Evolutionary conservation across 2,888 invertebrate species (phyloP).

Genomic region (Melinaea marsaeus): DNA sequence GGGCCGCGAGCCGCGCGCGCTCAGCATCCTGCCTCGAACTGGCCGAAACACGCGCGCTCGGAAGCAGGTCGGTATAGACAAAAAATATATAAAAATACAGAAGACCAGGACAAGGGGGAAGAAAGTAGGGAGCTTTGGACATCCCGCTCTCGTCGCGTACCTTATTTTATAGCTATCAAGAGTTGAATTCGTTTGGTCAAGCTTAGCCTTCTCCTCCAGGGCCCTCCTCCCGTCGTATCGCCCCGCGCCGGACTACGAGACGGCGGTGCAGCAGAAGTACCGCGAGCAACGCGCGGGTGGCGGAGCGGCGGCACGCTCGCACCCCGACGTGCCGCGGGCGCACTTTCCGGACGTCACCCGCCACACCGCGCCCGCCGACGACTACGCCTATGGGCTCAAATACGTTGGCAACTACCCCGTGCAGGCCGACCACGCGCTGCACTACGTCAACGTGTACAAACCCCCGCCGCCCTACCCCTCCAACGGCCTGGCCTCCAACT

Average conservation of each 20-base stretch:
- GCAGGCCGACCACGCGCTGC: slow-evolving; percentile 68
- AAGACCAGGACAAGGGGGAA: not conserved
- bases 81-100: not conserved
- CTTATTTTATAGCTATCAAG: too few species aligned
- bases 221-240: slow-evolving; percentile 90
- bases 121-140: too few species aligned
- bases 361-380: slow-evolving; percentile 65
- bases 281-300: slow-evolving; percentile 66
- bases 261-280: slow-evolving; percentile 92
- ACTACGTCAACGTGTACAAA: slow-evolving; percentile 84
- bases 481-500: slow-evolving; percentile 86
- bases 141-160: too few species aligned
- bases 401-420: slow-evolving; percentile 63
- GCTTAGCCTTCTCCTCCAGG: slow-evolving; percentile 57
- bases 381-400: slow-evolving; percentile 58
- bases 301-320: slow-evolving; percentile 78
- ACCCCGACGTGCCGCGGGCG: slow-evolving; percentile 85
- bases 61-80: slow-evolving; percentile 3
- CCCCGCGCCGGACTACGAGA: slow-evolving; percentile 96
- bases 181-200: not conserved
- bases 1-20: slow-evolving; percentile 76
- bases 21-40: slow-evolving; percentile 82
- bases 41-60: slow-evolving; percentile 46
- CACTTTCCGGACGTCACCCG: slow-evolving; percentile 82
- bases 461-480: slow-evolving; percentile 92